Percentiles rank a stretch among this genome's conserved stretches.
phyloP scores from a whole-genome alignment of 2,888 invertebrate genomes.

The Parelbella ahira region DNA sequence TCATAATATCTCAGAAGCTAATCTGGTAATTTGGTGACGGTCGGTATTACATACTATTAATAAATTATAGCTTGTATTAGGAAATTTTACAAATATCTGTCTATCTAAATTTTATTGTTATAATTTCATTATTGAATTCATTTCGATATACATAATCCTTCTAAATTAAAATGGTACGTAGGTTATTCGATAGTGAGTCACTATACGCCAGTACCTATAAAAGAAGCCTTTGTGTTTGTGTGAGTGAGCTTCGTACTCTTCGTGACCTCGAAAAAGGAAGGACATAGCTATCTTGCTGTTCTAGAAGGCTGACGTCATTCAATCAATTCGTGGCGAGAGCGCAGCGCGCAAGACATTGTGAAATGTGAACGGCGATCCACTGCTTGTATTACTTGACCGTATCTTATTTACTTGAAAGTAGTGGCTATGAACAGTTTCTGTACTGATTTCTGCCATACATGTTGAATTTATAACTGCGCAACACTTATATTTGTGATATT shows the following conservation, averaged over 20 bases:
- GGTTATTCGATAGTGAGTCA: slow-evolving; percentile 30
- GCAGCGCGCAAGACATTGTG: slow-evolving; percentile 70
- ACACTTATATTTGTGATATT: slow-evolving; percentile 62
- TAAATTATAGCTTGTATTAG: no score
- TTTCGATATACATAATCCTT: slow-evolving; percentile 49
- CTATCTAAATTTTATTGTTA: no score
- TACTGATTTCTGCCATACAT: slow-evolving; percentile 72
- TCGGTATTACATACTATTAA: no score
- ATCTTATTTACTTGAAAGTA: slow-evolving; percentile 70
- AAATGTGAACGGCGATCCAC: slow-evolving; percentile 79
- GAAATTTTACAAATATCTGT: no score
- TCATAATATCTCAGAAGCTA: no score
- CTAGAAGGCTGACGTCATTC: slow-evolving; percentile 78
- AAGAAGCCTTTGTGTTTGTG: slow-evolving; percentile 48
- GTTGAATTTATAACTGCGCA: slow-evolving; percentile 67
- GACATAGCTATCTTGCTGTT: slow-evolving; percentile 60
- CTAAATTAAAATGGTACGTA: slow-evolving; percentile 42
- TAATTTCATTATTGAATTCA: no score
- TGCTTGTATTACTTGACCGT: slow-evolving; percentile 63
- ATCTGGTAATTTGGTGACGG: no score
- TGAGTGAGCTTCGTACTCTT: slow-evolving; percentile 61
- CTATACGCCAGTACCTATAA: slow-evolving; percentile 36
- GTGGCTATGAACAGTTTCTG: slow-evolving; percentile 75
- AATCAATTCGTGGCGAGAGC: slow-evolving; percentile 54
- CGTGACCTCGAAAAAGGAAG: slow-evolving; percentile 73